phyloP scores from a whole-genome alignment of 2,888 invertebrate genomes.

The Sphaerophoria taeniata region DNA sequence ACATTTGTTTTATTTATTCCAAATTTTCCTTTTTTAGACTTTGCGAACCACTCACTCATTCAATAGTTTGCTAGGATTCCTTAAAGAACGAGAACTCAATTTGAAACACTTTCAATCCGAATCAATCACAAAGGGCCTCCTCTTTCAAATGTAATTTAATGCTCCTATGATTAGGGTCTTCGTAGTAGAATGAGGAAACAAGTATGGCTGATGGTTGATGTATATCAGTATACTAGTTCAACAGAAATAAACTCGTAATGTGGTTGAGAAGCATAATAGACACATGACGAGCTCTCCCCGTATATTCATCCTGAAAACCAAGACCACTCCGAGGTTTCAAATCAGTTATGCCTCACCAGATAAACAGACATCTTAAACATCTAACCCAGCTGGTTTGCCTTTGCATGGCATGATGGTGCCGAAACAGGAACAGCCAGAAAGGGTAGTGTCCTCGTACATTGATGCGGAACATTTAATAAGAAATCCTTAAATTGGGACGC shows the following conservation, averaged over 20 bases:
- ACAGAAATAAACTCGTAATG: slow-evolving; percentile 52
- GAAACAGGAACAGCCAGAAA: no score
- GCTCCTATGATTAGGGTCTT: slow-evolving; percentile 24
- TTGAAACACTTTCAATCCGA: slow-evolving; percentile 58
- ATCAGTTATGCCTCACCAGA: slow-evolving; percentile 61
- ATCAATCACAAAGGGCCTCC: slow-evolving; percentile 48
- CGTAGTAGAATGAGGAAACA: slow-evolving; percentile 14
- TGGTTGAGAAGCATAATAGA: slow-evolving; percentile 65
- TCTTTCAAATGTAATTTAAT: slow-evolving; percentile 32
- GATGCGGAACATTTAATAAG: slow-evolving; percentile 48
- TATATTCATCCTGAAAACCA: no score
- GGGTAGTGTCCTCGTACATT: slow-evolving; percentile 39
- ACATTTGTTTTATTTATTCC: slow-evolving; percentile 65
- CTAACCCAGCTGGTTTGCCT: slow-evolving; percentile 51
- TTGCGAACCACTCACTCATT: background rate
- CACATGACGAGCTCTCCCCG: slow-evolving; percentile 50
- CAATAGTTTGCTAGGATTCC: slow-evolving; percentile 40
- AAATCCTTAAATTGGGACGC: slow-evolving; percentile 55
- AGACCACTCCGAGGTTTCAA: slow-evolving; percentile 29
- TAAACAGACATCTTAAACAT: slow-evolving; percentile 66
- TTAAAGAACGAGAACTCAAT: slow-evolving; percentile 62
- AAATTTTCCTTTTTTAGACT: slow-evolving; percentile 18
- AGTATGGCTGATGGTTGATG: slow-evolving; percentile 41
- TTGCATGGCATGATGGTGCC: background rate
- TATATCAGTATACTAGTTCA: slow-evolving; percentile 32